Conservation (phyloP, 30 jellyfish, hydroid and myxozoan species). For the Haliclystus octoradiatus region DNA sequence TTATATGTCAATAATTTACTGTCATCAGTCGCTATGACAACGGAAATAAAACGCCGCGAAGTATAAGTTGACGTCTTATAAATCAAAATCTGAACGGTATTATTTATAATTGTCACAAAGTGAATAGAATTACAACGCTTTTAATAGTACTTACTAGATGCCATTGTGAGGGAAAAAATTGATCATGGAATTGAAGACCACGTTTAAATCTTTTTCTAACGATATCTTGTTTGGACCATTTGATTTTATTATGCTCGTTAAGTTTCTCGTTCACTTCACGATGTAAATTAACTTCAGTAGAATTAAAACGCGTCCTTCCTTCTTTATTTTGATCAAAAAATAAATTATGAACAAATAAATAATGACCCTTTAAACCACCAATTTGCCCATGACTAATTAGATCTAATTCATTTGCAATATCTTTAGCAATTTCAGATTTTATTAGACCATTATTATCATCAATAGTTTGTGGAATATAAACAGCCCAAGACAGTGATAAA, state of each 20-base stretch:
- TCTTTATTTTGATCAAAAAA: constrained; percentile 49
- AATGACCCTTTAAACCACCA: constrained; percentile 91
- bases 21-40: too few species aligned
- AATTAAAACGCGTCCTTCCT: neutral
- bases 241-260: constrained; percentile 52
- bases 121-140: too few species aligned
- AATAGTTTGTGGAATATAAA: constrained; percentile 20
- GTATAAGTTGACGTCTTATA: too few species aligned
- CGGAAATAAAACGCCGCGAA: too few species aligned
- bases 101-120: too few species aligned
- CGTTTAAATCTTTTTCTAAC: constrained; percentile 64
- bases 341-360: constrained; percentile 56
- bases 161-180: constrained; percentile 99
- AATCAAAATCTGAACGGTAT: neutral
- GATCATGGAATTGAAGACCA: constrained; percentile 82
- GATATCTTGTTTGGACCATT: constrained; percentile 82
- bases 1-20: too few species aligned
- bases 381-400: constrained; percentile 77
- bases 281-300: constrained; percentile 11
- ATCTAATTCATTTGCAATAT: constrained; percentile 55
- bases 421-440: constrained; percentile 13
- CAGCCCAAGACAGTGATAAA: constrained; percentile 98
- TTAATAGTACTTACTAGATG: constrained; percentile 95
- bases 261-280: constrained; percentile 23
- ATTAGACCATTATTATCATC: neutral